phyloP scores from a whole-genome alignment of 2,113 vertebrate genomes.

The Pipa parva region DNA sequence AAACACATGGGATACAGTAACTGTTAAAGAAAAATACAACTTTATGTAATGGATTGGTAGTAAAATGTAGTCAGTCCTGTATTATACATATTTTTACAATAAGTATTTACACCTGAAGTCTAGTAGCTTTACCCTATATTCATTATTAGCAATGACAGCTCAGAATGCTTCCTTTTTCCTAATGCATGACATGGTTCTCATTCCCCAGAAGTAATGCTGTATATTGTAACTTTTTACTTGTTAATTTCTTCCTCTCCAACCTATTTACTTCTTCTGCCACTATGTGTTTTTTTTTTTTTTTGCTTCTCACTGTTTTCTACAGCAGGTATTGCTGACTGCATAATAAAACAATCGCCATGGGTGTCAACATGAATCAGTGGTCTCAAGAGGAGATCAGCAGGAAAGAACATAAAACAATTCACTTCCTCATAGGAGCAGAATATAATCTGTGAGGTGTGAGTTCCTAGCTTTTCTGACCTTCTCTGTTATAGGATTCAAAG shows the following conservation, averaged over 20 bases:
- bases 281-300: not conserved
- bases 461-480: slow-evolving; percentile 24
- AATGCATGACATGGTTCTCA: too few species aligned
- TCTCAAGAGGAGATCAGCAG: slow-evolving; percentile 18
- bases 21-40: too few species aligned
- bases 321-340: slow-evolving; percentile 21
- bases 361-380: slow-evolving; percentile 38
- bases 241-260: not conserved
- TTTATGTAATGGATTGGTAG: too few species aligned
- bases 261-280: not conserved
- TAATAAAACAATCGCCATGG: slow-evolving; percentile 25
- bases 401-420: slow-evolving; percentile 29
- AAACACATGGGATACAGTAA: too few species aligned
- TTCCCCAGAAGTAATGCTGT: too few species aligned
- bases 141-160: too few species aligned
- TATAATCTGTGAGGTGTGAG: slow-evolving; percentile 30
- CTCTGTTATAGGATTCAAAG: slow-evolving; percentile 23
- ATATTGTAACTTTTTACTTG: too few species aligned
- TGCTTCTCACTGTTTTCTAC: slow-evolving; percentile 13
- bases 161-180: too few species aligned
- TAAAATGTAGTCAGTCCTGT: too few species aligned
- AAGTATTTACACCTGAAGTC: too few species aligned
- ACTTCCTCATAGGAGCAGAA: slow-evolving; percentile 20
- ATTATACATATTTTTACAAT: too few species aligned
- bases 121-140: too few species aligned